phyloP scores from a whole-genome alignment of 2,797 vertebrate species.

The Peromyscus attwateri region DNA sequence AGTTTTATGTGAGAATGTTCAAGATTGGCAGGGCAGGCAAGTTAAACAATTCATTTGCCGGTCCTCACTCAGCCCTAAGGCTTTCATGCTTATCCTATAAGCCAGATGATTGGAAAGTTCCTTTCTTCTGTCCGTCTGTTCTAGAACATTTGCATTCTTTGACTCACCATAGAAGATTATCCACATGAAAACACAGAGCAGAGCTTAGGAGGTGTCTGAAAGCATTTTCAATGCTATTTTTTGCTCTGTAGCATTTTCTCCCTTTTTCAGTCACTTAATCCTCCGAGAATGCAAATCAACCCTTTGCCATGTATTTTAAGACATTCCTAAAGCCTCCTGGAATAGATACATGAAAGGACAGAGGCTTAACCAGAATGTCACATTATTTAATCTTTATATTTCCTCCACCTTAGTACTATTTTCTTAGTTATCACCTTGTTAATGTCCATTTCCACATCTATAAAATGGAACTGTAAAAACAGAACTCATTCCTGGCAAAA shows the following conservation, averaged over 20 bases:
- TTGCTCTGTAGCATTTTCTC: conserved; percentile 51
- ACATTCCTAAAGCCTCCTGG: background rate
- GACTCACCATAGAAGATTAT: background rate
- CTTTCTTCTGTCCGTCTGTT: background rate
- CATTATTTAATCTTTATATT: background rate
- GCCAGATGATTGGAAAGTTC: background rate
- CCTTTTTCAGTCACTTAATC: background rate
- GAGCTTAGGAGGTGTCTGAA: background rate
- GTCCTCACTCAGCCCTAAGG: background rate
- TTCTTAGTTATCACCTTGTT: background rate
- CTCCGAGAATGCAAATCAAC: conserved; percentile 6
- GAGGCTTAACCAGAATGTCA: background rate
- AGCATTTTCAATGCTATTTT: conserved; percentile 56
- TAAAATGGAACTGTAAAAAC: background rate
- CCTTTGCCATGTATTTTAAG: background rate
- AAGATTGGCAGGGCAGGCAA: background rate
- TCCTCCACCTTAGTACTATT: background rate
- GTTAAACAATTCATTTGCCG: conserved; percentile 10
- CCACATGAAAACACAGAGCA: background rate
- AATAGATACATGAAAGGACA: background rate
- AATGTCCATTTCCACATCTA: background rate
- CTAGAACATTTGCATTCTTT: conserved; percentile 11
- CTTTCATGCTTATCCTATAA: conserved; percentile 9
- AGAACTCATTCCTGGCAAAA: background rate
- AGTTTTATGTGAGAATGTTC: background rate